Conservation (phyloP, 2,113 vertebrate genomes). For the Cettia cetti region DNA sequence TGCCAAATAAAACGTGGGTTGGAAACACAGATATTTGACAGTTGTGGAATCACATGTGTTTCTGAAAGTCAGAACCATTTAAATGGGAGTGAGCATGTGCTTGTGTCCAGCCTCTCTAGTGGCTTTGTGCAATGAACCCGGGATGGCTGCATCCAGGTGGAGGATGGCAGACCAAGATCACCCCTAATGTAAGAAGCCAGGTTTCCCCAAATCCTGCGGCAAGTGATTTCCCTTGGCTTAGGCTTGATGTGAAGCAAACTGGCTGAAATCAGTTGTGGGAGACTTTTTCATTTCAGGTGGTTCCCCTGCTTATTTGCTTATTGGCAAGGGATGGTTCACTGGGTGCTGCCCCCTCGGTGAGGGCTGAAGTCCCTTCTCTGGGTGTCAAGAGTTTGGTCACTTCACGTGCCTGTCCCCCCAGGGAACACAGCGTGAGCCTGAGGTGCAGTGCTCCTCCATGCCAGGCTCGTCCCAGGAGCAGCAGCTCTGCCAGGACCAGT, state of each 20-base stretch:
- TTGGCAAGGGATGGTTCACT: fast-evolving
- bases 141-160: neutral
- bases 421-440: neutral
- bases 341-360: neutral
- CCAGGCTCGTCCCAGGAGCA: neutral
- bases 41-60: neutral
- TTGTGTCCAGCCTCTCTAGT: neutral
- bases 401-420: fast-evolving
- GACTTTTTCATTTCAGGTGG: neutral
- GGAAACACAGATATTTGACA: neutral
- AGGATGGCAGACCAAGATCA: neutral
- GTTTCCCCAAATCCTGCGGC: neutral
- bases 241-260: neutral
- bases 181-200: neutral
- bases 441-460: fast-evolving
- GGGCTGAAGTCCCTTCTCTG: neutral
- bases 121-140: neutral
- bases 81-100: neutral
- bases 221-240: neutral
- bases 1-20: neutral
- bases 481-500: neutral
- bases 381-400: neutral
- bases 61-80: neutral
- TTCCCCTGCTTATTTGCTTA: neutral
- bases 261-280: neutral